Conservation (phyloP, 2,113 vertebrate genomes). For the Accipiter cooperii region DNA sequence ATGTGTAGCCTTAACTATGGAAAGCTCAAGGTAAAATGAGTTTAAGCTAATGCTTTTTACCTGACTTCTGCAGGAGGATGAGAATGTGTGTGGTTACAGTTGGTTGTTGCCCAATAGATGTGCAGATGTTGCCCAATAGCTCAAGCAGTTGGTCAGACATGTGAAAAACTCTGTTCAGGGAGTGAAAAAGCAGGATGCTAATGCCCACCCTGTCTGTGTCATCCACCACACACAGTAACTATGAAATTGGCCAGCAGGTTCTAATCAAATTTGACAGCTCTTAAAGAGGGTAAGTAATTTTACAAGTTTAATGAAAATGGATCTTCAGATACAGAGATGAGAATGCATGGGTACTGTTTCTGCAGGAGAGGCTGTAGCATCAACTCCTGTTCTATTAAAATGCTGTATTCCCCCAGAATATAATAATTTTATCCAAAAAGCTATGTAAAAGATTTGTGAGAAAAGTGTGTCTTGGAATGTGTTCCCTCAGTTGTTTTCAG, state of each 20-base stretch:
- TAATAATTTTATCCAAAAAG: neutral
- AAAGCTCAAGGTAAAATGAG: neutral
- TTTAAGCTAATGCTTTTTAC: neutral
- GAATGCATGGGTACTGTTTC: neutral
- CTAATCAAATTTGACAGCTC: neutral
- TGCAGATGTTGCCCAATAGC: neutral
- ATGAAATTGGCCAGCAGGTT: neutral
- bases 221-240: neutral
- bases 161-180: neutral
- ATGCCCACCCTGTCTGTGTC: neutral
- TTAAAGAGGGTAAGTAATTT: neutral
- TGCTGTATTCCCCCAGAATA: neutral
- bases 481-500: neutral
- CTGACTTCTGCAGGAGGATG: neutral
- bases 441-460: neutral
- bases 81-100: neutral
- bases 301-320: neutral
- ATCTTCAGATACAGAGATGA: neutral
- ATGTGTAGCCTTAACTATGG: fast-evolving
- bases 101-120: fast-evolving
- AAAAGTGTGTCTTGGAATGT: neutral
- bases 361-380: neutral
- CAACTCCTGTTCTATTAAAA: neutral
- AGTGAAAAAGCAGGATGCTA: neutral
- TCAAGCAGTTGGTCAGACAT: fast-evolving